phyloP scores from a whole-genome alignment of 2,888 invertebrate species.

The Oxytorus armatus region DNA sequence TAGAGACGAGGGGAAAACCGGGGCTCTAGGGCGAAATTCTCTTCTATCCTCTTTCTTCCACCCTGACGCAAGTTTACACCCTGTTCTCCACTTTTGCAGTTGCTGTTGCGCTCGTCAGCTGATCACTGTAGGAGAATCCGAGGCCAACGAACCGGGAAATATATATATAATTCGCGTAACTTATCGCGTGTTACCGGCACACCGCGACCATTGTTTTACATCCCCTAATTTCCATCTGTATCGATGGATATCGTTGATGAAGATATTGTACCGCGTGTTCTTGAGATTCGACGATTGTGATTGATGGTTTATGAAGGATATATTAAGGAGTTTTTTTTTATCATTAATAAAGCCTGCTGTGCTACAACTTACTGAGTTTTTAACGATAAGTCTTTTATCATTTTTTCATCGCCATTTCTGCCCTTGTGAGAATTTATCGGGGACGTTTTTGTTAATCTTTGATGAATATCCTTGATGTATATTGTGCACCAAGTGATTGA shows the following conservation, averaged over 20 bases:
- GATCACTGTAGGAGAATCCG: slow-evolving; percentile 34
- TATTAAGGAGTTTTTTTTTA: neutral
- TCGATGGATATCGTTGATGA: slow-evolving; percentile 4
- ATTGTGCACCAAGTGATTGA: neutral
- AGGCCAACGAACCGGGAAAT: slow-evolving; percentile 43
- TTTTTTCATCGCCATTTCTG: neutral
- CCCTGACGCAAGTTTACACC: neutral
- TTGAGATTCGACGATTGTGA: neutral
- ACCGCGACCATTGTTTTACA: slow-evolving; percentile 11
- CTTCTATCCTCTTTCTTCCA: neutral
- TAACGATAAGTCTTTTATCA: neutral
- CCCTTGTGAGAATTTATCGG: neutral
- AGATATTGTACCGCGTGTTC: neutral
- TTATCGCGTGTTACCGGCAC: slow-evolving; percentile 20
- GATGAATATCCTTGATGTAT: neutral
- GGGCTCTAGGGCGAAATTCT: slow-evolving; percentile 10
- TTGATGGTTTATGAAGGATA: neutral
- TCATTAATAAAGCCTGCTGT: neutral
- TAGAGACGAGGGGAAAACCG: slow-evolving; percentile 34
- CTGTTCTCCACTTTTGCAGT: slow-evolving; percentile 11
- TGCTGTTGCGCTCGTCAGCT: slow-evolving; percentile 53
- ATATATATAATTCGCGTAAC: slow-evolving; percentile 15
- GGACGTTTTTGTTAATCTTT: neutral
- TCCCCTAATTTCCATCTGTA: slow-evolving; percentile 11
- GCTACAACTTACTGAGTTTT: neutral